These are phyloP conservation scores for Flexamia atlantica DNA, from an alignment of 2,888 invertebrate genomes.

Conservation along the genomic window DNA sequence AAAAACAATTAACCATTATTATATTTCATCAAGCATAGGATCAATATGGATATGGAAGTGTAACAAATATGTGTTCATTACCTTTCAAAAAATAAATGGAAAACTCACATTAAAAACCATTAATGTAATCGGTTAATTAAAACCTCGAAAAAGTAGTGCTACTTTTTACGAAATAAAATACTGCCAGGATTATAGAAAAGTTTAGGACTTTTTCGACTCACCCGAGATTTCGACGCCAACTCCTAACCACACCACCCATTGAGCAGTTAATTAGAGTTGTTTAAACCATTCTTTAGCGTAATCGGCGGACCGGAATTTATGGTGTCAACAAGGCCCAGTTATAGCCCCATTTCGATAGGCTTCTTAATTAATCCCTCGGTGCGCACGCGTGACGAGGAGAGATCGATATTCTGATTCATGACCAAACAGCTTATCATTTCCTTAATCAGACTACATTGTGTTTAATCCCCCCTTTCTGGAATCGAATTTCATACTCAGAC, in stretches of 20 bases:
- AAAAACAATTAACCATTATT: no score
- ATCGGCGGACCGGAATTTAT: slow-evolving; percentile 23
- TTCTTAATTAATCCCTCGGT: slow-evolving; percentile 21
- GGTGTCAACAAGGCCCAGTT: slow-evolving; percentile 28
- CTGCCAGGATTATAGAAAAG: background rate
- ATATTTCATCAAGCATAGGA: no score
- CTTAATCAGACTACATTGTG: slow-evolving; percentile 38
- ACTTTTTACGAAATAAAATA: background rate
- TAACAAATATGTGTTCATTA: no score
- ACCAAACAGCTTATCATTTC: slow-evolving; percentile 24
- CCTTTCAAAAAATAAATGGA: no score
- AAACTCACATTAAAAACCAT: no score
- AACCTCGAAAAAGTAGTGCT: no score
- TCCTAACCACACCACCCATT: background rate
- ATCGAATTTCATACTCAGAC: slow-evolving; percentile 32
- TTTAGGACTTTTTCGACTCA: background rate
- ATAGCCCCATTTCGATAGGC: slow-evolving; percentile 40
- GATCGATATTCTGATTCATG: slow-evolving; percentile 38
- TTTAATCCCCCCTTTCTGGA: slow-evolving; percentile 2
- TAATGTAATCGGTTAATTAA: no score
- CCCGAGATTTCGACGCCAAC: background rate
- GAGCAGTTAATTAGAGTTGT: slow-evolving; percentile 28
- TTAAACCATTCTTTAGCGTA: slow-evolving; percentile 33
- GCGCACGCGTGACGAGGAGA: background rate
- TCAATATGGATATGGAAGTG: no score